Evolutionary conservation across 2,888 invertebrate genomes (phyloP).

Genomic region (Drosophila acutilabella): DNA sequence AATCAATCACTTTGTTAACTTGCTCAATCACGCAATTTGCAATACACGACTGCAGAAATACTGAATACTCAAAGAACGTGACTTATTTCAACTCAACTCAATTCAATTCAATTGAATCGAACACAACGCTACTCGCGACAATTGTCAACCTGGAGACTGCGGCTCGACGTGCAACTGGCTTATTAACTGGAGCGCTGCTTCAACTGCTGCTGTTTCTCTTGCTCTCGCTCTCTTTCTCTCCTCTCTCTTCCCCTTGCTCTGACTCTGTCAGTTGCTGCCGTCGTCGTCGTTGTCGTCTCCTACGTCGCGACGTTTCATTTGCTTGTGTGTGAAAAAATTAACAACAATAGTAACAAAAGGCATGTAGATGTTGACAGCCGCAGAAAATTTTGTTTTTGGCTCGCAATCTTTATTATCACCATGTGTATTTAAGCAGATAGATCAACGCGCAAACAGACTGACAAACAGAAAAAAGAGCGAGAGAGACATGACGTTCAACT

Average conservation of each 20-base stretch:
- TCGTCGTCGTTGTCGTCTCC: not conserved
- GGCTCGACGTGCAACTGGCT: constrained; percentile 51
- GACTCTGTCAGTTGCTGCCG: not conserved
- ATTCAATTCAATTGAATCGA: constrained; percentile 5
- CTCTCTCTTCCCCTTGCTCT: not conserved
- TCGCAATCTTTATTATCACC: constrained; percentile 70
- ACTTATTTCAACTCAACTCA: constrained; percentile 22
- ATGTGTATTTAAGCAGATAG: constrained; percentile 74
- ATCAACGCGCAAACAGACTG: constrained; percentile 52
- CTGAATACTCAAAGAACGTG: constrained; percentile 32
- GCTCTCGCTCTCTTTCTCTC: not conserved
- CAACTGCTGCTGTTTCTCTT: constrained; percentile 14
- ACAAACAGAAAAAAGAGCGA: constrained; percentile 15
- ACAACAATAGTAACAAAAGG: constrained; percentile 34
- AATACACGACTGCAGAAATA: constrained; percentile 28
- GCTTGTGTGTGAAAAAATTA: constrained; percentile 51
- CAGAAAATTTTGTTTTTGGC: constrained; percentile 55
- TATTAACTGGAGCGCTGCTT: constrained; percentile 46
- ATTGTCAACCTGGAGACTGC: constrained; percentile 51
- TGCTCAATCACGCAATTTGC: constrained; percentile 33
- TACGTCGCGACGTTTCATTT: constrained; percentile 20
- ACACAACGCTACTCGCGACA: constrained; percentile 30
- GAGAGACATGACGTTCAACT: not conserved
- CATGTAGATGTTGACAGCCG: constrained; percentile 30
- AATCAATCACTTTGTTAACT: constrained; percentile 34